Base-by-base conservation (phyloP, 1,140 invertebrate genomes). In the Hermatobates lingyangjiaoensis region DNA sequence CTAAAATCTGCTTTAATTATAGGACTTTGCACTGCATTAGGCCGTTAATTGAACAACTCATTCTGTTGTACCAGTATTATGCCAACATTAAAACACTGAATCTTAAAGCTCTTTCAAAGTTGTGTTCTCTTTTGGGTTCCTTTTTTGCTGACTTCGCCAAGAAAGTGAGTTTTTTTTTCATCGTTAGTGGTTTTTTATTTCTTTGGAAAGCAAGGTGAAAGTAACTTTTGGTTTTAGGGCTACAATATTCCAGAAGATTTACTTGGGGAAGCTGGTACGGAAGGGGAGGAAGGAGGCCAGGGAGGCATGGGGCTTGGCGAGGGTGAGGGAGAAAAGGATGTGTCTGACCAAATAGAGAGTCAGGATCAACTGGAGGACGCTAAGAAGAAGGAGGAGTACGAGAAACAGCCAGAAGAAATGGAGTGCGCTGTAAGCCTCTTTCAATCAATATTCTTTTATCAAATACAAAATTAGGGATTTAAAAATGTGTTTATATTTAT, bases 361-460 rank as follows among this genome's bases (percentile, higher is more conserved):
- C 83, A 96, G 71, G 94, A 97, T 71, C 93, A 96, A 66, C 64
- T 96, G 24, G 91, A 98, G 54, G 89, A 90, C 59, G 81, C 88
- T 0, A 75, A 79, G 61, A 75, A 78, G 45, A 77, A 77, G 12
- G 85, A 81, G 20, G 77, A 92, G 64, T 76, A 83, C 56, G 74
- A 77, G 56, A 68, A 76, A 59, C 67, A 79, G 18, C 39, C 39
- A 49, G 74, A 80, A 2, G 77, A 92, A 52, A 79, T 83, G 55
- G 82, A 91, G 63, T 84, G 81, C 57, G 82, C 80, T 45, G 61
- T 63, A 56, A 51, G 45, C 26, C 25, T 23, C 14, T 25, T 50
- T 21, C 15, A 45, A 7, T 15, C 4, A 12, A 42, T 42, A 5
- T 12, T 12, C 7, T 15, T 4, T 51, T 27, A n/a, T n/a, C n/a